phyloP scores from a whole-genome alignment of 2,888 invertebrate genomes.

The Ichneumoninae sp. region DNA sequence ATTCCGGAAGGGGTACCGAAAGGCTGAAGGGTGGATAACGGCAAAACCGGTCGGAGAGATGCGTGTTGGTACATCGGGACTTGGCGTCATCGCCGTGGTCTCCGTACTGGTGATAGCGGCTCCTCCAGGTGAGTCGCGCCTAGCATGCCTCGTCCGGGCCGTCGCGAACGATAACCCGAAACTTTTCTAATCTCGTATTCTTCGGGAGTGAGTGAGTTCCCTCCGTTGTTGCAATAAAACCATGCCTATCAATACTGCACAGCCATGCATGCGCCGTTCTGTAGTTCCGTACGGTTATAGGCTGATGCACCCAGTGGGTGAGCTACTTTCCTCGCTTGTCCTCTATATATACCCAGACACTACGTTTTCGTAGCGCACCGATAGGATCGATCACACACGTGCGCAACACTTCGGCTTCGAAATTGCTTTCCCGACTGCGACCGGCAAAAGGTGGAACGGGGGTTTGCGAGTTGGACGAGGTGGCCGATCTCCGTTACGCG shows the following conservation, averaged over 20 bases:
- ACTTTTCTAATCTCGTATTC: constrained; percentile 31
- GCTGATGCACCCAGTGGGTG: constrained; percentile 32
- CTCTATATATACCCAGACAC: constrained; percentile 42
- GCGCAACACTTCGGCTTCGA: constrained; percentile 63
- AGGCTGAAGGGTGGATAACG: constrained; percentile 77
- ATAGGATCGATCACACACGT: constrained; percentile 63
- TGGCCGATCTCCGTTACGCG: not conserved
- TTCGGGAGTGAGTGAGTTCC: constrained; percentile 27
- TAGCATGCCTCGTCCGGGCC: constrained; percentile 17
- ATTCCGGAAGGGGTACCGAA: constrained; percentile 79
- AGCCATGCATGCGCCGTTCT: not conserved
- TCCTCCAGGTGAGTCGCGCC: constrained; percentile 72
- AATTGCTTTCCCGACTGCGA: constrained; percentile 67
- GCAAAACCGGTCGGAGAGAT: constrained; percentile 73
- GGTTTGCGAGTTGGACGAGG: constrained; percentile 13
- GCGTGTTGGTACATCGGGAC: constrained; percentile 78
- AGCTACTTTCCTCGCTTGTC: constrained; percentile 51
- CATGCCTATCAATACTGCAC: constrained; percentile 7
- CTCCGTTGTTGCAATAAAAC: not conserved
- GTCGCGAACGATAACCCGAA: not conserved
- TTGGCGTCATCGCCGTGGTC: constrained; percentile 82
- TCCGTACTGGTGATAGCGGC: constrained; percentile 77
- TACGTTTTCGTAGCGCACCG: constrained; percentile 38
- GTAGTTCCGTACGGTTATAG: constrained; percentile 10
- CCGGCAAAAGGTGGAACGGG: constrained; percentile 37